Percentiles rank a stretch among this genome's conserved stretches.
Conservation (phyloP, 2,113 vertebrate genomes). For the Heterotilapia buettikoferi region DNA sequence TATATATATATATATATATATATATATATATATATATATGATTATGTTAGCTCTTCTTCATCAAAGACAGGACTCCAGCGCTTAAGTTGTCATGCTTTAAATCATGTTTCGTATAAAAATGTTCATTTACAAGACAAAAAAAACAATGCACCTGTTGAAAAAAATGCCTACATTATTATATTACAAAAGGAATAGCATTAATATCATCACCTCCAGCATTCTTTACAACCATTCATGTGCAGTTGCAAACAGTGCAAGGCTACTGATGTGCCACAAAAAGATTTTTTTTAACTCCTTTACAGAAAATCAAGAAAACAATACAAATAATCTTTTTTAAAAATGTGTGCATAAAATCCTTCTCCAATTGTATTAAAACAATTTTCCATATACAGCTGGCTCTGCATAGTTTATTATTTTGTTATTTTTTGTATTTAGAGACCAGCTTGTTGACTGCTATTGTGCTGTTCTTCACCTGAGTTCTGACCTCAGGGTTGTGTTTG, state of each 20-base stretch:
- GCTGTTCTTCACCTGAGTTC: constrained; percentile 77
- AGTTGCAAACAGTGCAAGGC: background rate
- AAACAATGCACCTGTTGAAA: background rate
- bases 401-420: background rate
- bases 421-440: constrained; percentile 87
- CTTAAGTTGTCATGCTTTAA: background rate
- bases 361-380: background rate
- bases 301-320: background rate
- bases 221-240: background rate
- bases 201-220: background rate
- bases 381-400: background rate
- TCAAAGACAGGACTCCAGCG: background rate
- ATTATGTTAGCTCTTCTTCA: background rate
- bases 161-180: background rate
- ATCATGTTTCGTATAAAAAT: constrained; percentile 9
- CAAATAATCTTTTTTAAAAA: background rate
- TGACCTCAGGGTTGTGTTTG: constrained; percentile 83
- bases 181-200: background rate
- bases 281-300: background rate
- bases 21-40: accelerated
- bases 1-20: accelerated
- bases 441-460: constrained; percentile 72
- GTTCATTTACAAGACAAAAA: background rate
- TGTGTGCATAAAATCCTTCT: background rate
- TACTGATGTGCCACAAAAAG: constrained; percentile 24